Conservation (phyloP, 2,888 invertebrate genomes). For the Eilema depressum region DNA sequence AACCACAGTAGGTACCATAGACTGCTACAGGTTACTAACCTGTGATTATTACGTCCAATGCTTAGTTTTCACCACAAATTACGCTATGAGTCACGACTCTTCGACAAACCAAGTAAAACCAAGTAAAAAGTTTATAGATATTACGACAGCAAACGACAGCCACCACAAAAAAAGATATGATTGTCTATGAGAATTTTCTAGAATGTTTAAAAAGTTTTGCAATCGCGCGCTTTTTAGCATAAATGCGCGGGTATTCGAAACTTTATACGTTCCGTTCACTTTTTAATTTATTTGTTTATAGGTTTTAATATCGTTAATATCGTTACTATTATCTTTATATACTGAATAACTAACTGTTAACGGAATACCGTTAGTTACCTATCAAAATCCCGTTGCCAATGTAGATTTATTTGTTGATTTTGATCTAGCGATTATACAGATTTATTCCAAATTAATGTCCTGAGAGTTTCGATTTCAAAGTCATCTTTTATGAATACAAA, state of each 20-base stretch:
- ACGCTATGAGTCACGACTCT: constrained; percentile 40
- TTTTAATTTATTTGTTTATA: not conserved
- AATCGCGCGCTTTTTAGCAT: not conserved
- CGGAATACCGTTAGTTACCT: constrained; percentile 32
- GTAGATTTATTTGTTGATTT: constrained; percentile 4
- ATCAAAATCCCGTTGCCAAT: constrained; percentile 19
- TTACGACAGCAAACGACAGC: constrained; percentile 14
- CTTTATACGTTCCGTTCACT: not conserved
- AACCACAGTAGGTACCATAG: constrained; percentile 17
- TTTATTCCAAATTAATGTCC: not conserved
- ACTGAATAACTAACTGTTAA: constrained; percentile 28
- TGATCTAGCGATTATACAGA: not conserved
- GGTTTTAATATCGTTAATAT: not conserved
- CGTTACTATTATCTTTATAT: not conserved
- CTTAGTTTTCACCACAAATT: constrained; percentile 49
- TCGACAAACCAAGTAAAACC: constrained; percentile 9
- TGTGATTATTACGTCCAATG: constrained; percentile 31
- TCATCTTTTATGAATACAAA: not conserved
- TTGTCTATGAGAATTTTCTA: constrained; percentile 19
- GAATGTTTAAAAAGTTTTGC: constrained; percentile 5
- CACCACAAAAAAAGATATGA: constrained; percentile 13
- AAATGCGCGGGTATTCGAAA: constrained; percentile 12
- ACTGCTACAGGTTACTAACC: constrained; percentile 33
- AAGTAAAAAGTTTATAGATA: constrained; percentile 12
- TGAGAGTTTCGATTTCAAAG: not conserved